A percentile compares a stretch with the other conserved stretches of the same genome.
These are phyloP conservation scores for Sarcophaga subvicina DNA, from an alignment of 2,888 invertebrate genomes.

Conservation along the genomic window DNA sequence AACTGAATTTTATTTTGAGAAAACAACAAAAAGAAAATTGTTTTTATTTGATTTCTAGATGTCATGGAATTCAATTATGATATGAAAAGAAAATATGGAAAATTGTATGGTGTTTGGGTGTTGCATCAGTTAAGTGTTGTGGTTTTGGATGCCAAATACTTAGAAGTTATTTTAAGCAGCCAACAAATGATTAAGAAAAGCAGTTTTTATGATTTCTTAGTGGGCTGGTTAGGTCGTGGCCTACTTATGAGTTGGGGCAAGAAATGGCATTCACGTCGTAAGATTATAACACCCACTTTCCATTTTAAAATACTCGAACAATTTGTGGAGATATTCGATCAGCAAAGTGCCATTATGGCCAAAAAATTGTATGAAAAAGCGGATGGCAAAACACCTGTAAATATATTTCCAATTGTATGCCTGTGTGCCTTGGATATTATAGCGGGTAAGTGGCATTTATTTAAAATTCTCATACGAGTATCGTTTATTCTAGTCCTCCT, in stretches of 20 bases:
- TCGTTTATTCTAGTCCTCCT: too few relatives aligned
- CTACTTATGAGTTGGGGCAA: conserved; percentile 76
- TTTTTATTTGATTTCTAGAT: background rate
- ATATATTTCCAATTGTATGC: conserved; percentile 85
- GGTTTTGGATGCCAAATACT: conserved; percentile 74
- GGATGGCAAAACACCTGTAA: conserved; percentile 79
- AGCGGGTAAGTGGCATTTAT: conserved; percentile 63
- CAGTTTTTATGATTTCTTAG: conserved; percentile 74
- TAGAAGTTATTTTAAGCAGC: conserved; percentile 75
- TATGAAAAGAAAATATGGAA: conserved; percentile 71
- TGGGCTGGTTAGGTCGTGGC: conserved; percentile 78
- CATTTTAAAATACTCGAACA: conserved; percentile 90
- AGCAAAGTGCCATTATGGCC: conserved; percentile 84
- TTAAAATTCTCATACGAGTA: background rate
- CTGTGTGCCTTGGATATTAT: conserved; percentile 85
- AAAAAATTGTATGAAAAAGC: conserved; percentile 82
- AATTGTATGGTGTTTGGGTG: conserved; percentile 73
- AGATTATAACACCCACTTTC: conserved; percentile 89
- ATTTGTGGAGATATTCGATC: conserved; percentile 87
- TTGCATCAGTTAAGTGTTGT: conserved; percentile 72
- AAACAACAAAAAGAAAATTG: too few relatives aligned
- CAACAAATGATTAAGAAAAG: conserved; percentile 76
- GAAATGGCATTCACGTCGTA: conserved; percentile 87
- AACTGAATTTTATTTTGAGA: background rate
- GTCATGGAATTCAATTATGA: background rate